Base-by-base conservation (phyloP, 2,113 vertebrate genomes). In the Epinephelus fuscoguttatus region DNA sequence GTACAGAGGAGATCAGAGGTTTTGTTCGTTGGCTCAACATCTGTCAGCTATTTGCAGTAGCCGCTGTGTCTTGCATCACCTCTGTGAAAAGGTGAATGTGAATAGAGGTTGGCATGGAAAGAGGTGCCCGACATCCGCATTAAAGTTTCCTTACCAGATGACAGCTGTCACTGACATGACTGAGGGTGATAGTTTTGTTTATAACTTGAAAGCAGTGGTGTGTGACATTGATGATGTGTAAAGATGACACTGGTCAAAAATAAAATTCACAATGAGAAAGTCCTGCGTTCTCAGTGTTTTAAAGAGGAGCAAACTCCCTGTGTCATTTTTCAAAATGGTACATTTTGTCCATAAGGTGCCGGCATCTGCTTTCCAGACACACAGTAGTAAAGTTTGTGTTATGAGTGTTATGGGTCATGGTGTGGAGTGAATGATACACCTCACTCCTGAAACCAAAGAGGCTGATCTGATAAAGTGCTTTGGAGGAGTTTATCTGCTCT, bases 1-100 rank as follows among this genome's bases (percentile, higher is more conserved):
- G 70, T 45, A 69, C 63, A 77, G 75, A 69, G 78, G 11, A 75
- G 76, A 80, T 85, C 67, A 69, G 60, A 82, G 45, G 21, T 73
- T 77, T 37, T 78, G 15, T 21, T 57, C 5, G 18, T 62, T 42
- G 56, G 25, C 67, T 84, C 52, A 68, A 73, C 86, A 91, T 91
- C 82, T 91, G 83, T 61, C 50, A 75, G 56, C 59, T 70, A 72
- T 93, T 89, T 85, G 62, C 78, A 78, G 62, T 42, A 78, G 66
- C 57, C 14, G 3, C 30, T 63, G 53, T 83, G 67, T 59, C 21
- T 3, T 77, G 55, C 60, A 59, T 70, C 52, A 66, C 70, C 59
- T 61, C 53, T 63, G 37, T 59, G 6, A 78, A 40, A 52, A 80
- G 49, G 21, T 67, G 18, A 70, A 70, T 18, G 21, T 74, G 7